Conservation (phyloP, 1,140 invertebrate genomes). For the Lucilia sericata region DNA sequence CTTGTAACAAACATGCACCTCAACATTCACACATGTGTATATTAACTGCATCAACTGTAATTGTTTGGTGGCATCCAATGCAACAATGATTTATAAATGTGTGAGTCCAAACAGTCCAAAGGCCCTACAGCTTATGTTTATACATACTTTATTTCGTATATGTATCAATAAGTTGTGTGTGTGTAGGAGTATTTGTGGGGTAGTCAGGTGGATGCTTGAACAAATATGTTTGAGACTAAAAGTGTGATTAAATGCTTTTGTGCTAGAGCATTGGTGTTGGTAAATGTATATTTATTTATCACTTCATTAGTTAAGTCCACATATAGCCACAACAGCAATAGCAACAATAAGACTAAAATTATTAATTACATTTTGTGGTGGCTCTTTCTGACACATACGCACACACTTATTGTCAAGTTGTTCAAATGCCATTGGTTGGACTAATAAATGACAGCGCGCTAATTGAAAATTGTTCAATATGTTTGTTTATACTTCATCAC, state of each 20-base stretch:
- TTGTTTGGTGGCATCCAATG: not conserved
- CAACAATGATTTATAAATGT: no score
- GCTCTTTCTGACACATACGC: not conserved
- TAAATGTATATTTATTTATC: constrained; percentile 7
- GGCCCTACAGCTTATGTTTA: no score
- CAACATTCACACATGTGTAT: not conserved
- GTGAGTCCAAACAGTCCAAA: no score
- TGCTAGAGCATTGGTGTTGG: not conserved
- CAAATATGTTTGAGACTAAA: not conserved
- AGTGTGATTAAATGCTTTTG: constrained; percentile 15
- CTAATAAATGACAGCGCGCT: constrained; percentile 1
- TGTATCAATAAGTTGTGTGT: no score
- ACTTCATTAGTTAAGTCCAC: not conserved
- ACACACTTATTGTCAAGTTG: not conserved
- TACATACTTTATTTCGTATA: no score
- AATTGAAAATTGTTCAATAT: constrained; percentile 24
- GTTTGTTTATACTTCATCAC: not conserved
- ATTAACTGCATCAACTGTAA: not conserved
- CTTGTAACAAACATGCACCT: not conserved
- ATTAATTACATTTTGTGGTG: constrained; percentile 27
- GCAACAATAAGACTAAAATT: not conserved
- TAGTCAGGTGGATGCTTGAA: not conserved
- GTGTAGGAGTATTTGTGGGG: not conserved
- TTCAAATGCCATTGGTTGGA: not conserved
- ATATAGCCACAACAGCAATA: not conserved